Evolutionary conservation across 2,888 invertebrate genomes (phyloP).

Genomic region (Epiblema foenella): DNA sequence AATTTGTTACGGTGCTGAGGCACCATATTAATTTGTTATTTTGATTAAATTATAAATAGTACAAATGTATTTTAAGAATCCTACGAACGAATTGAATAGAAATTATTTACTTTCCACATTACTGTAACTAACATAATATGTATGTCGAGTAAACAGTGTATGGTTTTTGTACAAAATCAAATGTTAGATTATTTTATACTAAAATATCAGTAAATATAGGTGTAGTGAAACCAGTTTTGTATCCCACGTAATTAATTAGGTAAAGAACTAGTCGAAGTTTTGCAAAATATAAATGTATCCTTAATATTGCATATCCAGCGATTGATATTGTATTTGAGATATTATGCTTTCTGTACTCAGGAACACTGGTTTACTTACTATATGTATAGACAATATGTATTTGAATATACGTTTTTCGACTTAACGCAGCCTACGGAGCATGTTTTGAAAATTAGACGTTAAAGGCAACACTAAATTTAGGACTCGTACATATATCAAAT

Average conservation of each 20-base stretch:
- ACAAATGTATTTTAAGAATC: conserved; percentile 78
- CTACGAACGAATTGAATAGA: conserved; percentile 50
- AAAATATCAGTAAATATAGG: conserved; percentile 63
- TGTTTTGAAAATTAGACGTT: conserved; percentile 22
- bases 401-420: conserved; percentile 17
- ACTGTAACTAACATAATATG: conserved; percentile 36
- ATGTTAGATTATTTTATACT: conserved; percentile 75
- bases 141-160: conserved; percentile 53
- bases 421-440: conserved; percentile 2
- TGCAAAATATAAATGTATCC: conserved; percentile 52
- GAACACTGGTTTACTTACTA: conserved; percentile 47
- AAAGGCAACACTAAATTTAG: conserved; percentile 50
- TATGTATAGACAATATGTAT: conserved; percentile 24
- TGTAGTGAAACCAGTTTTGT: conserved; percentile 73
- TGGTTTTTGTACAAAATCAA: conserved; percentile 77
- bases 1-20: conserved; percentile 51
- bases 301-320: conserved; percentile 67
- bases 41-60: conserved; percentile 77
- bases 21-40: conserved; percentile 56
- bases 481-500: conserved; percentile 70
- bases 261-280: conserved; percentile 73
- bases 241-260: conserved; percentile 69
- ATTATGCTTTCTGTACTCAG: conserved; percentile 62
- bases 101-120: conserved; percentile 37
- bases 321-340: conserved; percentile 67